These are phyloP conservation scores for Drosophila ohnishii DNA, from an alignment of 1,140 invertebrate genomes.

Conservation along the genomic window DNA sequence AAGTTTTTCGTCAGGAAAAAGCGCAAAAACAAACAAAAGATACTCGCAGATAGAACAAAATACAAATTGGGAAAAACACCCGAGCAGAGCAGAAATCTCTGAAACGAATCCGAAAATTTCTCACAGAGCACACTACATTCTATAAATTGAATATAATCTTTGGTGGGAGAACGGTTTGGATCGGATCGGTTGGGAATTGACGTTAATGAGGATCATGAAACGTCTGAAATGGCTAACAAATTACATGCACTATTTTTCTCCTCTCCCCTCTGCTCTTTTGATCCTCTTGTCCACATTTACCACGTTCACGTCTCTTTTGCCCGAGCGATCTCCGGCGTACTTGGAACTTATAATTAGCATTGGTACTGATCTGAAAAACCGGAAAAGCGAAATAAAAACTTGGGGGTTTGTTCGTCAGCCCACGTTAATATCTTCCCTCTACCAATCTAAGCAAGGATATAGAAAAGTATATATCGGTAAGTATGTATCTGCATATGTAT, in stretches of 20 bases:
- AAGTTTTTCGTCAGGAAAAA: constrained; percentile 61
- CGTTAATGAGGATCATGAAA: constrained; percentile 75
- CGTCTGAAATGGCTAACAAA: constrained; percentile 58
- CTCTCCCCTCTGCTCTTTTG: neutral
- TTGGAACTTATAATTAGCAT: constrained; percentile 51
- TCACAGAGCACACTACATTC: constrained; percentile 27
- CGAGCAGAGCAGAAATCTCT: constrained; percentile 38
- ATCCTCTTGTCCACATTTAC: neutral
- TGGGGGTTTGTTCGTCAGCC: constrained; percentile 45
- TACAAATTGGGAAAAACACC: constrained; percentile 16
- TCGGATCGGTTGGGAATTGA: constrained; percentile 64
- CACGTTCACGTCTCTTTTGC: constrained; percentile 6
- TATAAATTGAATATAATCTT: constrained; percentile 52
- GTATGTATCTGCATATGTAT: neutral
- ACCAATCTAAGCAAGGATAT: constrained; percentile 1
- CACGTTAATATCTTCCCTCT: neutral
- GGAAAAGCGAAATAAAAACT: constrained; percentile 5
- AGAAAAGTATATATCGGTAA: neutral
- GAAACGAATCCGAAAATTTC: constrained; percentile 52
- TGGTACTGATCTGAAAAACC: constrained; percentile 3
- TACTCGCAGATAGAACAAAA: constrained; percentile 41
- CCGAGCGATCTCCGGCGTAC: constrained; percentile 32
- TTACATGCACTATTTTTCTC: constrained; percentile 28
- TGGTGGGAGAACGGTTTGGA: constrained; percentile 35
- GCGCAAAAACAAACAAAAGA: constrained; percentile 59